Conservation (phyloP, 2,113 vertebrate genomes). For the Chrysochloris asiatica region DNA sequence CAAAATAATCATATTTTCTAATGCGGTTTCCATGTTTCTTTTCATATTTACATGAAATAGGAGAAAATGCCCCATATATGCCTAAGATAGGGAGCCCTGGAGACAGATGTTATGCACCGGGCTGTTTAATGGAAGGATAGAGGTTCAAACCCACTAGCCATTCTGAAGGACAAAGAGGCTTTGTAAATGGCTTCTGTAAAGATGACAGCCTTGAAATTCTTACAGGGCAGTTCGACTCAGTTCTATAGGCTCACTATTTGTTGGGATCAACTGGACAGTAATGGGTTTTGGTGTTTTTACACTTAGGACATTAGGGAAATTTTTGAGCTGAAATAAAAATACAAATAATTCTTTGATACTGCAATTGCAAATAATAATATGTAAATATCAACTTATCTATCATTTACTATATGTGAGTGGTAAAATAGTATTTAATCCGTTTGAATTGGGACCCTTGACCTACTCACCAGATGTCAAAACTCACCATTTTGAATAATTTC, state of each 20-base stretch:
- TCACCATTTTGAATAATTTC: not conserved
- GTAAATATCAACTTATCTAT: not conserved
- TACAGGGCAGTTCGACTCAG: not conserved
- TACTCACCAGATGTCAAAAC: not conserved
- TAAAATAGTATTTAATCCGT: not conserved
- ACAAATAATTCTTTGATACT: not conserved
- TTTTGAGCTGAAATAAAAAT: slow-evolving; percentile 3
- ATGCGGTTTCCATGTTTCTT: not conserved
- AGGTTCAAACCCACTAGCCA: not conserved
- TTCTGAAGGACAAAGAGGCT: not conserved
- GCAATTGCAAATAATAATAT: not conserved
- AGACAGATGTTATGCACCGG: not conserved
- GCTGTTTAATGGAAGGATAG: not conserved
- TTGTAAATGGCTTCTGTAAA: not conserved
- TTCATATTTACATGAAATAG: not conserved
- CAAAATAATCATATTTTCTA: not conserved
- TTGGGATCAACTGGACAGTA: not conserved
- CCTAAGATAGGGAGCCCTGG: not conserved
- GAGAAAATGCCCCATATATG: not conserved
- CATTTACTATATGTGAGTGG: not conserved
- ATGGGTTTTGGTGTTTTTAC: not conserved
- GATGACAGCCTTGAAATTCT: not conserved
- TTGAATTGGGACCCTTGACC: not conserved
- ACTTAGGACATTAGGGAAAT: not conserved
- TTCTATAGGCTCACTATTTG: not conserved